Evolutionary conservation across 2,797 vertebrate species (phyloP).

Genomic region (Cyclura pinguis): DNA sequence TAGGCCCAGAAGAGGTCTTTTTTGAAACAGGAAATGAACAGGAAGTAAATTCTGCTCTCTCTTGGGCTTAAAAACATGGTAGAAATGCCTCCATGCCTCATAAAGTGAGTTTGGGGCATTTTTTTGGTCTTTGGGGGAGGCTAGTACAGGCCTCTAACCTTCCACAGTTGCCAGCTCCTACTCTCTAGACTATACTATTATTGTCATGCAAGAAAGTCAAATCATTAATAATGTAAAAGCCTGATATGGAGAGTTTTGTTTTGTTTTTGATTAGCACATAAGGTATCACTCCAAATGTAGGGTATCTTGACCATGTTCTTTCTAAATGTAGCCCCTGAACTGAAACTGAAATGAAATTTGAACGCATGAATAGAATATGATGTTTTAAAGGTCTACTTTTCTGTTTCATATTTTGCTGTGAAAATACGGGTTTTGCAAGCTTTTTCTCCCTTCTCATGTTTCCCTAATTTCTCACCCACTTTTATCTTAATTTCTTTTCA

Average conservation of each 20-base stretch:
- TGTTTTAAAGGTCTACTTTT: not conserved
- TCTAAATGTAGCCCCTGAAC: not conserved
- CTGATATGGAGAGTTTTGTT: not conserved
- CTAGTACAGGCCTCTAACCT: too few relatives aligned
- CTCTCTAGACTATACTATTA: not conserved
- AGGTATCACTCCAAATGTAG: not conserved
- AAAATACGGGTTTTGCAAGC: not conserved
- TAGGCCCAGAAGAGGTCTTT: too few relatives aligned
- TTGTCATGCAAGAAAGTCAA: not conserved
- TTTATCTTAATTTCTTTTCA: not conserved
- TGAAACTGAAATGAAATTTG: not conserved
- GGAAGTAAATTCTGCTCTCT: too few relatives aligned
- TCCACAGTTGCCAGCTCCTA: too few relatives aligned
- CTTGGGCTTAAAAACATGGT: too few relatives aligned
- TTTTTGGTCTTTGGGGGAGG: too few relatives aligned
- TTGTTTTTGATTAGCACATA: not conserved
- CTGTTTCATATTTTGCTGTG: not conserved
- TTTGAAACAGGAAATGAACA: too few relatives aligned
- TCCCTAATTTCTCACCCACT: not conserved
- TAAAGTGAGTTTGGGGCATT: too few relatives aligned
- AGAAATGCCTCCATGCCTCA: too few relatives aligned
- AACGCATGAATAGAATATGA: not conserved
- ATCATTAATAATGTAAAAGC: not conserved
- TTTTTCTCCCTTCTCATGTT: too few relatives aligned
- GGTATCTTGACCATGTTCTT: not conserved